Evolutionary conservation across 1,140 invertebrate species (phyloP), one percentile per base, ranked within the genome.

Genomic region (Zaprionus kolodkinae): DNA sequence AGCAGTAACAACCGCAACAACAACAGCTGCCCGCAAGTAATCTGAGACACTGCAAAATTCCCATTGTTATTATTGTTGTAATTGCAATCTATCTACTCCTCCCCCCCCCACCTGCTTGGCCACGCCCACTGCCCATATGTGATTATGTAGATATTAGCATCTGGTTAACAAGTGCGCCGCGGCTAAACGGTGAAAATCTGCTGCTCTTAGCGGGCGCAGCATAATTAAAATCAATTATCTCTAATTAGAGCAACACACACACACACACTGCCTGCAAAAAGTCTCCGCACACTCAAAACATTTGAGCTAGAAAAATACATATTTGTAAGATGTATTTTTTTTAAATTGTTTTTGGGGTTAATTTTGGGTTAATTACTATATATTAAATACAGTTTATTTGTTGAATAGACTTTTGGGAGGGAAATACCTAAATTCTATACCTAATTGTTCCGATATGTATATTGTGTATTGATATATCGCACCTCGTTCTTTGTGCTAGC

Each of bases 161-260:
- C 84, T 87, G 80, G 84, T 87, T 87, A 87, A 84, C 84, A 87
- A 87, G 84, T 87, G 84, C 84, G 80, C 78, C 67, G 85, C 84
- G 71, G 77, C 69, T 87, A 87, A 87, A 88, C 78, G 85, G 84
- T 88, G 84, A 87, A 87, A 87, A 87, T 84, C 67, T 80, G 72
- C 81, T 52, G 73, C 77, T 88, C 70, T 78, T 75, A 78, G 77
- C 70, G 68, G 64, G 74, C 67, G 63, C 66, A 88, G 83, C 84
- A 84, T 87, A 87, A 87, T 87, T 88, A 78, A 87, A 81, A 84
- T 87, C 79, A 87, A 87, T 87, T 87, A 88, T 66, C 56, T 60
- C 70, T 75, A 76, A 79, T 77, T 79, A 76, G 69, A 82, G 64
- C 63, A 78, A 45, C 43, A 45, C 45, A 50, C 45, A 82, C 45